Evolutionary conservation across 2,888 invertebrate genomes (phyloP).

Genomic region (Ceratothoa steindachneri): DNA sequence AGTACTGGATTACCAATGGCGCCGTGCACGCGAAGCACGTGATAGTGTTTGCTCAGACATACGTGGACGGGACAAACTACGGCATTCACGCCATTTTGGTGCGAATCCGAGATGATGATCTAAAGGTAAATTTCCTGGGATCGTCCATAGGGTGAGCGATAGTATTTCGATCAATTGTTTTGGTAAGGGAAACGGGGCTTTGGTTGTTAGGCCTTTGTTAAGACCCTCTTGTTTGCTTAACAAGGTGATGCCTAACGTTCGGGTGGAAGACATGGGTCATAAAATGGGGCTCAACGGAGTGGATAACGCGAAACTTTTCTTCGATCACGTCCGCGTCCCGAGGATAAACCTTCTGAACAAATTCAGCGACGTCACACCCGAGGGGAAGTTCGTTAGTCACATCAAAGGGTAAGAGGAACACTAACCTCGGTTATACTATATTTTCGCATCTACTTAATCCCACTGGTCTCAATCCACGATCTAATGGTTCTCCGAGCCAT

Average conservation of each 20-base stretch:
- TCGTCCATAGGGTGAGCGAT: no score
- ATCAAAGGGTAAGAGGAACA: slow-evolving; percentile 47
- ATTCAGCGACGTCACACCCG: slow-evolving; percentile 45
- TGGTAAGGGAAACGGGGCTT: no score
- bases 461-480: no score
- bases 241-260: slow-evolving; percentile 47
- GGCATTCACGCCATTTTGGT: slow-evolving; percentile 49
- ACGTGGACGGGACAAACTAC: slow-evolving; percentile 41
- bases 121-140: slow-evolving; percentile 39
- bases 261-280: slow-evolving; percentile 49
- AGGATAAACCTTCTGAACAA: slow-evolving; percentile 48
- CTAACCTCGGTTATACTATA: background rate
- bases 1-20: slow-evolving; percentile 50
- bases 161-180: no score
- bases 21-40: slow-evolving; percentile 49
- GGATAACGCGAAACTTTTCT: slow-evolving; percentile 49
- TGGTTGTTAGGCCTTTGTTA: no score
- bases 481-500: no score
- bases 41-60: slow-evolving; percentile 49
- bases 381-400: slow-evolving; percentile 47
- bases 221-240: no score
- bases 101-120: slow-evolving; percentile 48
- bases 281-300: slow-evolving; percentile 50
- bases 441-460: background rate
- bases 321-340: slow-evolving; percentile 49